Base-by-base conservation (phyloP, 2,888 invertebrate genomes). In the Salticus scenicus region DNA sequence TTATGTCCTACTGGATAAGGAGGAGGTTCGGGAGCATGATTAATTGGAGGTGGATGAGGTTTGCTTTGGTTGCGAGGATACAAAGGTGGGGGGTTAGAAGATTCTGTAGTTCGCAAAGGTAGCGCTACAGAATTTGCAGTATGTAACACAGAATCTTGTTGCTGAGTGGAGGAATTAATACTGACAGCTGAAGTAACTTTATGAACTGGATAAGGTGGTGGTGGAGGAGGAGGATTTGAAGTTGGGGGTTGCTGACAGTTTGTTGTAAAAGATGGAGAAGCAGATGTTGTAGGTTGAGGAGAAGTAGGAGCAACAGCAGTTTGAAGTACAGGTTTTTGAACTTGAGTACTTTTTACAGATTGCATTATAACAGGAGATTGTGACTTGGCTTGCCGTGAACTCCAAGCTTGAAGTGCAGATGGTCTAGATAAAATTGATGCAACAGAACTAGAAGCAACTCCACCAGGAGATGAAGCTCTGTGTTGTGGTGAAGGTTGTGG, bases 301-400 rank as follows among this genome's bases (percentile, higher is more conserved):
- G 95, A 94, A 31, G 95, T 94, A 0, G 97, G 97, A n/a, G 96
- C 97, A 71, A 97, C 96, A 12, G 98, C 98, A 20, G 97, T 98
- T 92, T 98, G 98, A 88, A 98, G 92, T 33, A 97, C 94, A 0
- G 98, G 98, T 91, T 98, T 98, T 90, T 97, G 97, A 30, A 92
- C 97, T 91, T 97, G 97, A 24, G 97, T 97, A 92, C 97, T 97
- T 91, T 97, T 97, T 24, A 98, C 98, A 37, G 97, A 96, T 91
- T 98, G 97, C 97, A 98, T 98, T 88, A 98, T 97, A 88, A 98
- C 96, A 8, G 97, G 97, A 71, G 97, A 95, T 90, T 97, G 97
- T 27, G 97, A 95, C 90, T 95, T 96, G 51, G 96, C 95, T 91
- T 97, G 97, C 72, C 95, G 93, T 78, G 96, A 95, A 80, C 95